These are phyloP conservation scores for Scaptomyza graminum DNA, from an alignment of 1,140 invertebrate species.

Conservation along the genomic window DNA sequence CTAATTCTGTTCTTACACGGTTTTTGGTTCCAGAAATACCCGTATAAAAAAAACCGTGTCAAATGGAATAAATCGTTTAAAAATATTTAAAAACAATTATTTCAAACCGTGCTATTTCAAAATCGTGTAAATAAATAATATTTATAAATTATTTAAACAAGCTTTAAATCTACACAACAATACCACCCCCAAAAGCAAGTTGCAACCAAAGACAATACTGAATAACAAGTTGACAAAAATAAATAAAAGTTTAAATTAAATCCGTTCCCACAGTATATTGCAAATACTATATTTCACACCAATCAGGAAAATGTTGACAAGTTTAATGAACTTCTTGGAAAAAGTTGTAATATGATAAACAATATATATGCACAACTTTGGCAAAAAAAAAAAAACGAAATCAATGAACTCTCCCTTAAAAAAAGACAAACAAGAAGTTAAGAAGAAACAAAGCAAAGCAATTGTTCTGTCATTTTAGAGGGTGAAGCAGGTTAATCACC, in stretches of 20 bases:
- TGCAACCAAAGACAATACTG: not conserved
- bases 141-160: no score
- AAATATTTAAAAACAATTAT: no score
- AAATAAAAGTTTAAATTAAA: conserved; percentile 3
- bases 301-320: conserved; percentile 37
- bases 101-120: no score
- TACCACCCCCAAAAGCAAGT: not conserved
- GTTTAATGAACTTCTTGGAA: conserved; percentile 69
- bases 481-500: conserved; percentile 22
- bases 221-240: not conserved
- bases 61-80: no score
- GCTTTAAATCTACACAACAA: conserved; percentile 1
- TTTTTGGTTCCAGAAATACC: no score
- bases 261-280: conserved; percentile 37
- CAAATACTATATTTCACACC: conserved; percentile 43
- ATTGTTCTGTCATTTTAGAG: conserved; percentile 4
- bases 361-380: conserved; percentile 34
- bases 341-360: conserved; percentile 39
- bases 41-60: no score
- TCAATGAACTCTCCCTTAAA: conserved; percentile 53
- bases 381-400: conserved; percentile 36
- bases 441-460: not conserved
- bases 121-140: no score
- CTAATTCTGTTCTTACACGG: no score
- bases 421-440: conserved; percentile 10